These are phyloP conservation scores for Hippoglossus stenolepis DNA, from an alignment of 2,113 vertebrate genomes.

Conservation along the genomic window DNA sequence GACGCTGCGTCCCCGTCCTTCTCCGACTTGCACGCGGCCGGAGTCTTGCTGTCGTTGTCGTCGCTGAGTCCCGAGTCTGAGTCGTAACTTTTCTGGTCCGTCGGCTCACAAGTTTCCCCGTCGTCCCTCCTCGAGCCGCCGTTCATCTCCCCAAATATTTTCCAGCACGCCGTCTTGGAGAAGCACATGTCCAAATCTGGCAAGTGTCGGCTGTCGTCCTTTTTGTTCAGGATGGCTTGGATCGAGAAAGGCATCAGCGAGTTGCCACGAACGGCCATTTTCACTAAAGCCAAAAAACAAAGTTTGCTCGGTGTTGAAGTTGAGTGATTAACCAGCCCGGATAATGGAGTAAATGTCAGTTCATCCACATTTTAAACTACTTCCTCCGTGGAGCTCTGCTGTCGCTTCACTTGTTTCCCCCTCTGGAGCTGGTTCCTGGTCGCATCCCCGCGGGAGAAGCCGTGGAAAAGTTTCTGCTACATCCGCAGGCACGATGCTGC, in stretches of 20 bases:
- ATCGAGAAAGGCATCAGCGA: slow-evolving; percentile 93
- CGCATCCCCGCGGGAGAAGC: slow-evolving; percentile 69
- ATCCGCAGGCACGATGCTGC: slow-evolving; percentile 71
- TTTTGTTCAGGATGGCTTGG: slow-evolving; percentile 94
- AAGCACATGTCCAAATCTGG: slow-evolving; percentile 83
- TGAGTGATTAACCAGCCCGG: slow-evolving; percentile 19
- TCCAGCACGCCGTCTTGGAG: slow-evolving; percentile 88
- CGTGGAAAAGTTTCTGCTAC: slow-evolving; percentile 57
- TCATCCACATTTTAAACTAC: slow-evolving; percentile 67
- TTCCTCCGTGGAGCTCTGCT: slow-evolving; percentile 43
- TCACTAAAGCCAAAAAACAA: slow-evolving; percentile 29
- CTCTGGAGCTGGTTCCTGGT: slow-evolving; percentile 51
- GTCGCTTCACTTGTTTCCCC: slow-evolving; percentile 18
- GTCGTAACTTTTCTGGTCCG: slow-evolving; percentile 83
- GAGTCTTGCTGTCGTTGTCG: slow-evolving; percentile 82
- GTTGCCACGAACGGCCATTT: slow-evolving; percentile 89
- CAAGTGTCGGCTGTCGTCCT: slow-evolving; percentile 85
- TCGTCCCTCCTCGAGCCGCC: slow-evolving; percentile 64
- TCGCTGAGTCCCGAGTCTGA: slow-evolving; percentile 88
- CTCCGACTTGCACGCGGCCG: slow-evolving; percentile 71
- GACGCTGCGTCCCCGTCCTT: slow-evolving; percentile 74
- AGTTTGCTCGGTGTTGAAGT: slow-evolving; percentile 47
- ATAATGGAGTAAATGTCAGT: slow-evolving; percentile 54
- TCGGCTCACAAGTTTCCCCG: slow-evolving; percentile 70
- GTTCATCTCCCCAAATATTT: slow-evolving; percentile 86